phyloP scores from a whole-genome alignment of 2,797 vertebrate species.

The Aotus griseimembra region DNA sequence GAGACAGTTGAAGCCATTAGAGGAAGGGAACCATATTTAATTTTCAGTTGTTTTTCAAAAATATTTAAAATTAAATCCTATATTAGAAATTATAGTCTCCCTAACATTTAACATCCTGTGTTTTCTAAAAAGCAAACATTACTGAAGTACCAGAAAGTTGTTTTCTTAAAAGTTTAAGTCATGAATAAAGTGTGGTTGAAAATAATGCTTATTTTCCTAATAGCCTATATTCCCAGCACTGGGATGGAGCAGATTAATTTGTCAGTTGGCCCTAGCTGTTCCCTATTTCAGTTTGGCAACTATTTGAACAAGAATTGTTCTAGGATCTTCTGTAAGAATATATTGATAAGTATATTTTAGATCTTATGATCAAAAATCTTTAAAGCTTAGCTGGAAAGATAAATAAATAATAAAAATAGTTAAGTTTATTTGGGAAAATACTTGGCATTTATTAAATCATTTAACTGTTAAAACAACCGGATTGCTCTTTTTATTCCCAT shows the following conservation, averaged over 20 bases:
- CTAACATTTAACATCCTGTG: not conserved
- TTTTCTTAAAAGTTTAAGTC: not conserved
- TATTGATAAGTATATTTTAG: not conserved
- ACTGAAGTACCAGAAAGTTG: not conserved
- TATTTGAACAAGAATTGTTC: not conserved
- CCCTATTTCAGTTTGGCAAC: not conserved
- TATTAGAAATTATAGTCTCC: not conserved
- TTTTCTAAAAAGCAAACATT: not conserved
- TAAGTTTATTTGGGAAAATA: not conserved
- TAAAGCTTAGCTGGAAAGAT: not conserved
- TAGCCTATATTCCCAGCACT: not conserved
- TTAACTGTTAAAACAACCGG: not conserved
- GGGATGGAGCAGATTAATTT: not conserved
- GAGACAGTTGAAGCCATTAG: not conserved
- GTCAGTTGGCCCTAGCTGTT: not conserved
- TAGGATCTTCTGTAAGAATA: not conserved
- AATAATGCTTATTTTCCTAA: not conserved
- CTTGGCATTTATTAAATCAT: not conserved
- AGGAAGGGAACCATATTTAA: not conserved
- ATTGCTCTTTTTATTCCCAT: not conserved
- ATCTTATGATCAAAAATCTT: not conserved
- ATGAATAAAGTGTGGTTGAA: not conserved
- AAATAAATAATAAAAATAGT: slow-evolving; percentile 6
- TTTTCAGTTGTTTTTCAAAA: slow-evolving; percentile 17
- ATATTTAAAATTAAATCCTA: not conserved